These are phyloP conservation scores for Pterostichus madidus DNA, from an alignment of 2,888 invertebrate species.

Conservation along the genomic window DNA sequence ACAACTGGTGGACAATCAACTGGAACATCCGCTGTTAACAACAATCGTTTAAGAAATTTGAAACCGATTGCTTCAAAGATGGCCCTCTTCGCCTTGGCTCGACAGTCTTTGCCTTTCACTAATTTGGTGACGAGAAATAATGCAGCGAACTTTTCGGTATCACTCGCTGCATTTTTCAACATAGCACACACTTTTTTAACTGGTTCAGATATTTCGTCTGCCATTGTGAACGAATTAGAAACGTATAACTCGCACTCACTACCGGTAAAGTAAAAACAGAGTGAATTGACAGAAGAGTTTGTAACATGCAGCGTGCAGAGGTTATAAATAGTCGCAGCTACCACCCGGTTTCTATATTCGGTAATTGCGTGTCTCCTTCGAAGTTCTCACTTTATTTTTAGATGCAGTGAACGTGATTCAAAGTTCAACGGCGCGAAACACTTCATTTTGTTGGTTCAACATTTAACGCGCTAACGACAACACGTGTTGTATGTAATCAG, in stretches of 20 bases:
- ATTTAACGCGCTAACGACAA: constrained; percentile 42
- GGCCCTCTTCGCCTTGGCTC: constrained; percentile 84
- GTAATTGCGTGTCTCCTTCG: constrained; percentile 73
- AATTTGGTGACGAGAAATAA: constrained; percentile 95
- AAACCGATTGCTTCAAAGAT: constrained; percentile 95
- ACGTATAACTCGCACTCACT: constrained; percentile 31
- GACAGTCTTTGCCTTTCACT: constrained; percentile 90
- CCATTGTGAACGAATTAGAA: constrained; percentile 71
- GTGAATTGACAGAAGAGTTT: constrained; percentile 68
- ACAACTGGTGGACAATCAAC: constrained; percentile 93
- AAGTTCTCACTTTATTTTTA: constrained; percentile 75
- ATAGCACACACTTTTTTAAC: constrained; percentile 92
- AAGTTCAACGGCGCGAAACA: constrained; percentile 61
- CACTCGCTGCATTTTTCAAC: constrained; percentile 88
- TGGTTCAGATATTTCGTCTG: constrained; percentile 84
- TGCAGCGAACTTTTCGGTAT: constrained; percentile 95
- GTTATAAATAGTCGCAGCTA: constrained; percentile 75
- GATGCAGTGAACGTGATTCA: constrained; percentile 67
- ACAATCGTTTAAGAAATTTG: constrained; percentile 89
- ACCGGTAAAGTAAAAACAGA: constrained; percentile 68
- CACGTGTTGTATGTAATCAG: constrained; percentile 65
- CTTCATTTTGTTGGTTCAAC: constrained; percentile 40
- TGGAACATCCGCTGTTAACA: constrained; percentile 87
- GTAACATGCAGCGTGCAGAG: constrained; percentile 71
- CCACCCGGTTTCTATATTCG: constrained; percentile 76